A percentile compares a stretch with the other conserved stretches of the same genome.
These are phyloP conservation scores for Conus canariensis DNA, from an alignment of 2,888 invertebrate genomes.

Conservation along the genomic window DNA sequence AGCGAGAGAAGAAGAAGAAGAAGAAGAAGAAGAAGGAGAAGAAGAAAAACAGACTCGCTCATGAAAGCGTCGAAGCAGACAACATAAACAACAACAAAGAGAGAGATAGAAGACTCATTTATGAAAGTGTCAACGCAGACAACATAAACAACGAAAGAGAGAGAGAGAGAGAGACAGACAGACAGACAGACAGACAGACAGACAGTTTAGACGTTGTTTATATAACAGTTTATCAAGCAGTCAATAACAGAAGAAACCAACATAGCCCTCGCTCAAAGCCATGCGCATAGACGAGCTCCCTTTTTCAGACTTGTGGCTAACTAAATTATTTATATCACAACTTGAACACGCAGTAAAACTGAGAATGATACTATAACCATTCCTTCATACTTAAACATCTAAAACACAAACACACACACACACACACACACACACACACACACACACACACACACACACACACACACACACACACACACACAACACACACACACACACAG, in stretches of 20 bases:
- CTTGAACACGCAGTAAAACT: too few species aligned
- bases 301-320: too few species aligned
- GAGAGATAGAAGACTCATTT: not conserved
- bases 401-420: not conserved
- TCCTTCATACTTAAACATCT: not conserved
- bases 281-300: too few species aligned
- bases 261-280: too few species aligned
- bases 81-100: not conserved
- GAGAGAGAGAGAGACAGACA: constrained; percentile 24
- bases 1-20: not conserved
- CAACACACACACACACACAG: not conserved
- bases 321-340: too few species aligned
- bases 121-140: not conserved
- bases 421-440: constrained; percentile 3
- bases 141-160: not conserved
- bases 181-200: constrained; percentile 24
- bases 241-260: too few species aligned
- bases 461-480: not conserved
- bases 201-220: not conserved
- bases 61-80: too few species aligned
- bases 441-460: constrained; percentile 22
- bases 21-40: too few species aligned
- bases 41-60: too few species aligned
- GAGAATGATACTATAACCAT: too few species aligned
- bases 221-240: too few species aligned